These are phyloP conservation scores for Andrena trimmerana DNA, from an alignment of 2,888 invertebrate species.

Conservation along the genomic window DNA sequence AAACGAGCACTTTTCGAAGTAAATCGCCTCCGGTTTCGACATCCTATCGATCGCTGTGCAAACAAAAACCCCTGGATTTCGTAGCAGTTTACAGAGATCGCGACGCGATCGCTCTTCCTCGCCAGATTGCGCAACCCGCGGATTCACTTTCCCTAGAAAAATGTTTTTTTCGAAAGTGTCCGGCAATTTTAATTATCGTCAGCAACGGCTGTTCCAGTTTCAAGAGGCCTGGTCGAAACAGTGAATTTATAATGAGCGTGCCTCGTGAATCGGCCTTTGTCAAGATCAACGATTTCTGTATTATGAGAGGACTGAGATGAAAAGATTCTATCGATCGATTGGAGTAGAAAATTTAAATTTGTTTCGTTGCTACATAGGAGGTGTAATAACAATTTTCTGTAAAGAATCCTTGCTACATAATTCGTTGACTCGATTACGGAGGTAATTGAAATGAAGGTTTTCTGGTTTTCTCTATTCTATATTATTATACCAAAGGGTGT, in stretches of 20 bases:
- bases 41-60: background rate
- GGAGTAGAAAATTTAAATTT: too few species aligned
- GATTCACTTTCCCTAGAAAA: conserved; percentile 62
- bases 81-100: conserved; percentile 22
- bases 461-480: too few species aligned
- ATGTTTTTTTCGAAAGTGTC: conserved; percentile 49
- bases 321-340: too few species aligned
- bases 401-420: too few species aligned
- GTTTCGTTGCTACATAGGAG: too few species aligned
- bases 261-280: too few species aligned
- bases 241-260: background rate
- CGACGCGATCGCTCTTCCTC: conserved; percentile 16
- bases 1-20: conserved; percentile 11
- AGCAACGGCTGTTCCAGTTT: background rate
- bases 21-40: conserved; percentile 13
- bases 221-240: background rate
- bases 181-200: conserved; percentile 30
- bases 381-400: too few species aligned
- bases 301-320: too few species aligned
- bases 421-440: too few species aligned
- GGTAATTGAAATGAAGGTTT: too few species aligned
- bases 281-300: too few species aligned
- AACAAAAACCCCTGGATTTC: background rate
- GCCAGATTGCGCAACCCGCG: conserved; percentile 45
- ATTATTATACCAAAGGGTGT: background rate